Percentiles rank a stretch among this genome's conserved stretches.
Conservation (phyloP, 2,113 vertebrate genomes). For the Lathamus discolor region DNA sequence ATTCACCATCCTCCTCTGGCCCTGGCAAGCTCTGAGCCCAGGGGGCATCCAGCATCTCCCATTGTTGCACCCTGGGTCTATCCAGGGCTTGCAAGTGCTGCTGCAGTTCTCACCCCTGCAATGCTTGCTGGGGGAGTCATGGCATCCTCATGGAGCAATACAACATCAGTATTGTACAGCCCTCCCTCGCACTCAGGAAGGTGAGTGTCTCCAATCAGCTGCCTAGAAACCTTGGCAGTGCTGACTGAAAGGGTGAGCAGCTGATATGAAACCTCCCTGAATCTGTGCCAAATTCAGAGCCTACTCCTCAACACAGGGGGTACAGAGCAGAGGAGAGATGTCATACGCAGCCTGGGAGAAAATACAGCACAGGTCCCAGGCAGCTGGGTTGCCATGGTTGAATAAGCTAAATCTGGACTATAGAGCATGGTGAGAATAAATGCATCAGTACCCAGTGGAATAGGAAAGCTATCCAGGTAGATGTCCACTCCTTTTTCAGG, state of each 20-base stretch:
- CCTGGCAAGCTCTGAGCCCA: not conserved
- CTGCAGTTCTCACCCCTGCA: not conserved
- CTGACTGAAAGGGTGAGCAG: not conserved
- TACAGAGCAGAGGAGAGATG: not conserved
- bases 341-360: not conserved
- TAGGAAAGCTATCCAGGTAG: slow-evolving; percentile 9
- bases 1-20: not conserved
- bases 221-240: not conserved
- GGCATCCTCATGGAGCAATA: not conserved
- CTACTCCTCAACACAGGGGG: not conserved
- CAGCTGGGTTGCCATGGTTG: slow-evolving; percentile 39
- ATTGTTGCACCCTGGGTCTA: not conserved
- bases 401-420: slow-evolving; percentile 17
- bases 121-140: not conserved
- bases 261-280: not conserved
- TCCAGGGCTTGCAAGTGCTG: not conserved
- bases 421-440: slow-evolving; percentile 6
- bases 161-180: not conserved
- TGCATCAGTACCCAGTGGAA: not conserved
- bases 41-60: not conserved
- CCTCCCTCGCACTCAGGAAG: not conserved
- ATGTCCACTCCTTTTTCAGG: not conserved
- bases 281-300: not conserved
- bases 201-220: not conserved
- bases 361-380: not conserved